Conservation (phyloP, 2,797 vertebrate genomes). For the Arvicola amphibius region DNA sequence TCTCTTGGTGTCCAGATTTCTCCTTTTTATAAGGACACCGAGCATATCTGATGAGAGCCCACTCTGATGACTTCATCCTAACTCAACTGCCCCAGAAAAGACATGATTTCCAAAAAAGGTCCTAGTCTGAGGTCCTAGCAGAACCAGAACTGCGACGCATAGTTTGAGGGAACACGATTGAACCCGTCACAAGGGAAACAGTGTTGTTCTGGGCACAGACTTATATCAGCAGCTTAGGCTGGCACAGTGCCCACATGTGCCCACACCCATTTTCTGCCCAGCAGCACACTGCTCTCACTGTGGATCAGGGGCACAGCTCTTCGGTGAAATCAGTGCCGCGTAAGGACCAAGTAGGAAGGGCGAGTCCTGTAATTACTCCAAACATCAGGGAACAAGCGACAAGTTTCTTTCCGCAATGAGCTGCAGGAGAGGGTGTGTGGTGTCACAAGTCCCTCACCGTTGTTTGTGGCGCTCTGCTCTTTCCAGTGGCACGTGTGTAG, state of each 20-base stretch:
- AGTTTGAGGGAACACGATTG: background rate
- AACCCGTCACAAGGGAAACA: background rate
- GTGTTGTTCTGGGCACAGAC: background rate
- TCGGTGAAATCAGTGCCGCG: background rate
- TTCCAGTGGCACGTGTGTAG: background rate
- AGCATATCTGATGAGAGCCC: background rate
- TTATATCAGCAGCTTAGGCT: background rate
- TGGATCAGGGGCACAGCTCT: background rate
- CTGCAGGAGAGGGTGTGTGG: background rate
- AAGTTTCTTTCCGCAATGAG: background rate
- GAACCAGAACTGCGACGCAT: background rate
- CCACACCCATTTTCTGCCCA: background rate
- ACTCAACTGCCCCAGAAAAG: background rate
- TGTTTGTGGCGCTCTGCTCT: background rate
- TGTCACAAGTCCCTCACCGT: background rate
- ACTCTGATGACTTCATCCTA: slow-evolving; percentile 5
- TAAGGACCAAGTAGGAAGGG: background rate
- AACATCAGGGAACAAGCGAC: background rate
- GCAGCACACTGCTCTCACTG: background rate
- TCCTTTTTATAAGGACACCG: slow-evolving; percentile 6
- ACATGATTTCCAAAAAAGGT: background rate
- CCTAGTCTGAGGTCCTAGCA: background rate
- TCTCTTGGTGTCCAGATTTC: background rate
- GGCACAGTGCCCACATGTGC: background rate
- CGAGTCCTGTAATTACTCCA: background rate